Evolutionary conservation across 2,797 vertebrate species (phyloP).

Genomic region (Mastacembelus armatus): DNA sequence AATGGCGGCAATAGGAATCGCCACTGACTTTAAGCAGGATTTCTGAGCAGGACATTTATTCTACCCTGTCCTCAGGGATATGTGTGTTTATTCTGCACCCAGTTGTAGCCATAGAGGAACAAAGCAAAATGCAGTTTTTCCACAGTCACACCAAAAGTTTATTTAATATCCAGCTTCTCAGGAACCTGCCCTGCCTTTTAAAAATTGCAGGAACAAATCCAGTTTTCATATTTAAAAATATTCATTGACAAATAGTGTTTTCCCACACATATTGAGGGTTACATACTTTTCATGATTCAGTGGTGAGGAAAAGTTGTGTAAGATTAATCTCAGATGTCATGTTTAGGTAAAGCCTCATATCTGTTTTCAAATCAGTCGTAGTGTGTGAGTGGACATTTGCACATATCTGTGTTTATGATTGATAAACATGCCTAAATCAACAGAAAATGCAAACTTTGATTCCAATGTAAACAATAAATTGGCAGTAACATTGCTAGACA

Average conservation of each 20-base stretch:
- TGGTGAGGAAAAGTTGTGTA: neutral
- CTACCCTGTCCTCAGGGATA: no score
- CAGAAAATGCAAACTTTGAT: constrained; percentile 34
- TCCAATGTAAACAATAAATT: constrained; percentile 46
- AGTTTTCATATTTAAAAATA: constrained; percentile 11
- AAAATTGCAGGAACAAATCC: neutral
- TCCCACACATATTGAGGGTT: constrained; percentile 1
- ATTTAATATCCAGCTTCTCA: neutral
- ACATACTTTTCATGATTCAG: constrained; percentile 11
- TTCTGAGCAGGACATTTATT: no score
- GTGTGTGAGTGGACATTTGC: constrained; percentile 18
- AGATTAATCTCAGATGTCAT: constrained; percentile 28
- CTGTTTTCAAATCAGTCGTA: constrained; percentile 30
- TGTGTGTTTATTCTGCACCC: no score
- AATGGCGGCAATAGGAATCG: no score
- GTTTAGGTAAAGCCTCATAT: constrained; percentile 33
- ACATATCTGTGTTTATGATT: constrained; percentile 51
- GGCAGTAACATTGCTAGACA: constrained; percentile 5
- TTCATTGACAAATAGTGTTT: neutral
- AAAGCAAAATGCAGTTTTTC: no score
- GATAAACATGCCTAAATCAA: constrained; percentile 47
- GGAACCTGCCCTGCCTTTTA: neutral
- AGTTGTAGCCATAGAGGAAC: no score
- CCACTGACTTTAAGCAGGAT: no score
- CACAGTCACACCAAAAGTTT: no score